Evolutionary conservation across 1,140 invertebrate species (phyloP).

Genomic region (Philopotamus ludificatus): DNA sequence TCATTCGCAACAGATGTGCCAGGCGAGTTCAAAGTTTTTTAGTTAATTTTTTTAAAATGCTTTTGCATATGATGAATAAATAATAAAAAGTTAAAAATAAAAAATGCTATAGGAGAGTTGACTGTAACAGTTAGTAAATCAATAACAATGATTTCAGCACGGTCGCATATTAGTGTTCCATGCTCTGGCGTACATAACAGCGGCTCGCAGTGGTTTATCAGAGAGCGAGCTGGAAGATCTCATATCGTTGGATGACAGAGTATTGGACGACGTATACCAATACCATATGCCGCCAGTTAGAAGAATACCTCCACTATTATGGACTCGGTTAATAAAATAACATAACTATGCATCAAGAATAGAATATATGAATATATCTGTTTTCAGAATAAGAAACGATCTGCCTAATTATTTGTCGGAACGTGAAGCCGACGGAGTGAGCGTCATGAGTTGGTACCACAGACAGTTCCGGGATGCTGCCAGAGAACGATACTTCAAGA

Average conservation of each 20-base stretch:
- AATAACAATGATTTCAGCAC: conserved; percentile 59
- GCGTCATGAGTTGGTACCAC: conserved; percentile 97
- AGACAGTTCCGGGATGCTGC: conserved; percentile 93
- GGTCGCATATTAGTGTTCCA: conserved; percentile 91
- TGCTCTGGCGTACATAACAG: conserved; percentile 92
- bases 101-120: neutral
- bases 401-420: conserved; percentile 94
- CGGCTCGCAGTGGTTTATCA: conserved; percentile 86
- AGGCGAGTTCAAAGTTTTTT: too few species aligned
- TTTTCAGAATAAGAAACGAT: conserved; percentile 81
- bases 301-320: conserved; percentile 90
- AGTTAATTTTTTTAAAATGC: too few species aligned
- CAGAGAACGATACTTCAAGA: conserved; percentile 93
- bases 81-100: neutral
- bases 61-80: too few species aligned
- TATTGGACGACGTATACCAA: conserved; percentile 97
- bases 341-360: too few species aligned
- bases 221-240: conserved; percentile 94
- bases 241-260: conserved; percentile 91
- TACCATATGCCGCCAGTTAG: conserved; percentile 95
- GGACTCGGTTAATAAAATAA: conserved; percentile 67
- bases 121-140: neutral
- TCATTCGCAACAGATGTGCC: too few species aligned
- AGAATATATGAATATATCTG: neutral
- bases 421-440: conserved; percentile 94